phyloP scores from a whole-genome alignment of 1,140 invertebrate species.

The Panagrolaimus sp. region DNA sequence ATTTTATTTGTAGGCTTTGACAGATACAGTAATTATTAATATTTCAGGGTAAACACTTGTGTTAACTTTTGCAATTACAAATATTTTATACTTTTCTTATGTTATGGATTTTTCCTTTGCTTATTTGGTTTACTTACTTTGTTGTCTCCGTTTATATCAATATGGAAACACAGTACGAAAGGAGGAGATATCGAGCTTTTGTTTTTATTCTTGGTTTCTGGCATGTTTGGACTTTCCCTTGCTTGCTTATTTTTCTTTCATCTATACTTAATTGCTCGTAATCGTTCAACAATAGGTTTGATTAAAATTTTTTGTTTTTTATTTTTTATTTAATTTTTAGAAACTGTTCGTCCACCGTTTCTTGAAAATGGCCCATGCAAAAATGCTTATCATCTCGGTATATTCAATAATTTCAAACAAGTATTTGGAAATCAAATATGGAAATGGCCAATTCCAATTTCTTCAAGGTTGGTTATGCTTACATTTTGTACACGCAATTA shows the following conservation, averaged over 20 bases:
- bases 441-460: constrained; percentile 2
- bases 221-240: background rate
- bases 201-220: background rate
- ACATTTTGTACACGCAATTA: too few species aligned
- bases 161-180: background rate
- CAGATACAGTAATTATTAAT: too few species aligned
- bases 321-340: background rate
- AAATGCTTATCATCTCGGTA: background rate
- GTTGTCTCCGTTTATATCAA: background rate
- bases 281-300: background rate
- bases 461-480: constrained; percentile 3
- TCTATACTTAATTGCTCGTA: constrained; percentile 10
- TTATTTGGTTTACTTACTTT: background rate
- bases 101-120: background rate
- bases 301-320: background rate
- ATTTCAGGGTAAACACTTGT: constrained; percentile 12
- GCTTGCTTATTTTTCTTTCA: constrained; percentile 9
- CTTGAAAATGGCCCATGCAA: background rate
- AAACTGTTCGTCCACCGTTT: constrained; percentile 6
- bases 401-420: background rate
- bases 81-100: constrained; percentile 88
- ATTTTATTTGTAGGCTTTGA: too few species aligned
- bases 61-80: constrained; percentile 75
- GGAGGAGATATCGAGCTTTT: background rate
- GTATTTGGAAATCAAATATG: constrained; percentile 3